Base-by-base conservation (phyloP, 2,888 invertebrate genomes). In the Clivina fossor region DNA sequence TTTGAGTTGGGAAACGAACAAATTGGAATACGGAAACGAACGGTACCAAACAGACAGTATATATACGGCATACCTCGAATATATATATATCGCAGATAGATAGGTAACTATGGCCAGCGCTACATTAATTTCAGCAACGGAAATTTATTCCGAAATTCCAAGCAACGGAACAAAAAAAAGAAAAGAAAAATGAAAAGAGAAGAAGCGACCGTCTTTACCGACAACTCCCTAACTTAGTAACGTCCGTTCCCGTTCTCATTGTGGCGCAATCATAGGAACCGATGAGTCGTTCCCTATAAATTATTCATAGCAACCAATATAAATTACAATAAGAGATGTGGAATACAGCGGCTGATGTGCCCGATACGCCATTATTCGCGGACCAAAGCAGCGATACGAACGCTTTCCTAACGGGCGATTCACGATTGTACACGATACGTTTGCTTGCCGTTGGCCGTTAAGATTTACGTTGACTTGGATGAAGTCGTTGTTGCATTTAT, bases 301-400 rank as follows among this genome's bases (percentile, higher is more conserved):
- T 55, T 55, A 55, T 55, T 55, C 55, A 55, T 55, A 40, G 38
- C 44, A 32, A 22, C 55, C 55, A 55, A 55, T 55, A 55, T 55
- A 55, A 55, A 55, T 55, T 55, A 55, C 55, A 55, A 55, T 55
- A 55, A 46, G 47, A 55, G 47, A 55, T 46, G 46, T 47, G 47
- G 55, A 37, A 46, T 55, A 55, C 38, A 47, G 44, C 35, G 32
- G 9, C 28, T 43, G 51, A 51, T 51, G 50, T 30, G 44, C 53
- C 15, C 53, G 53, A 35, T 44, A 53, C 53, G 32, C 7, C 16
- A 15, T 30, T 9, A 30, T 30, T 9, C 30, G 11, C 9, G 30
- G 24, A 35, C 19, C 48, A 24, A n/a, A 18, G 28, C 24, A 35
- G 50, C 50, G 30, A 50, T 50, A 15, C 18, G 15, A 24, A 7